These are phyloP conservation scores for Rhinichthys osculus DNA, from an alignment of 2,797 vertebrate species.

Conservation along the genomic window DNA sequence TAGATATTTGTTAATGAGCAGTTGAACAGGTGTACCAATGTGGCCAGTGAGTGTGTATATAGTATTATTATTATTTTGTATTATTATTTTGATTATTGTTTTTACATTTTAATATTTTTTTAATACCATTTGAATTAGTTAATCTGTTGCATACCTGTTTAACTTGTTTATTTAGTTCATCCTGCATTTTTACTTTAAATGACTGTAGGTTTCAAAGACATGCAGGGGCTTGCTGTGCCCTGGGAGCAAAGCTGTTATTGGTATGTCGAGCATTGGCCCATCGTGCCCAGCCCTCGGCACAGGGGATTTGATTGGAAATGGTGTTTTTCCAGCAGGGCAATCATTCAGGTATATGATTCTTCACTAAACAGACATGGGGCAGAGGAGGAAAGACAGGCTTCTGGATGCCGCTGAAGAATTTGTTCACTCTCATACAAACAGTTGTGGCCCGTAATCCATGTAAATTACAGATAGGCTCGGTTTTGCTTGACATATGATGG, in stretches of 20 bases:
- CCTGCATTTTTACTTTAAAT: neutral
- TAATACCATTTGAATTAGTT: neutral
- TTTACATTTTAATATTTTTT: neutral
- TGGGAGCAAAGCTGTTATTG: neutral
- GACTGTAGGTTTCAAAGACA: neutral
- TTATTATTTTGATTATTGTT: neutral
- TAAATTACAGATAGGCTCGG: slow-evolving; percentile 28
- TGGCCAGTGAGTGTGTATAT: neutral
- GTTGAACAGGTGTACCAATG: neutral
- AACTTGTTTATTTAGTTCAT: neutral
- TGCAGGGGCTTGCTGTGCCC: neutral
- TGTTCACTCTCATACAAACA: slow-evolving; percentile 13
- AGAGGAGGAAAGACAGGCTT: slow-evolving; percentile 23
- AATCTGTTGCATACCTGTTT: neutral
- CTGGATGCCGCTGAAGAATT: slow-evolving; percentile 16
- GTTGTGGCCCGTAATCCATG: slow-evolving; percentile 18
- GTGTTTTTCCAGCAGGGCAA: slow-evolving; percentile 40
- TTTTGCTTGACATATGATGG: slow-evolving; percentile 53
- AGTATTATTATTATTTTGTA: no score
- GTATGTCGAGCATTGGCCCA: neutral
- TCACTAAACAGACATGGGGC: slow-evolving; percentile 12
- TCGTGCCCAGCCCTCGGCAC: slow-evolving; percentile 10
- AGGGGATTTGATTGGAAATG: slow-evolving; percentile 46
- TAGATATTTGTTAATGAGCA: neutral
- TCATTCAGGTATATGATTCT: slow-evolving; percentile 56